Percentiles rank a stretch among this genome's conserved stretches.
These are phyloP conservation scores for Ceriagrion tenellum DNA, from an alignment of 2,888 invertebrate species.

Conservation along the genomic window DNA sequence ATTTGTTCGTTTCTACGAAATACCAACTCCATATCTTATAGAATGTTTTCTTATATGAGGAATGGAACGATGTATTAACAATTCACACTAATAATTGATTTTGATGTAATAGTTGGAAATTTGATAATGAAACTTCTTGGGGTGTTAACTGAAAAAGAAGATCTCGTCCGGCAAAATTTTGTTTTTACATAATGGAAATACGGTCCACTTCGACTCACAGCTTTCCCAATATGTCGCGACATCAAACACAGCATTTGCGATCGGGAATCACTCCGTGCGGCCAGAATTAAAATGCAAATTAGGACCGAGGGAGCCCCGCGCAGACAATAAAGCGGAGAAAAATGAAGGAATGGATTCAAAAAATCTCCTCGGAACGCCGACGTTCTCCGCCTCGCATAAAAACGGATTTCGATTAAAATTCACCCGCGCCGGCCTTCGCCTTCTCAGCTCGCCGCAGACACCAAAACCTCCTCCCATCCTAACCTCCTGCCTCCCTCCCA, in stretches of 20 bases:
- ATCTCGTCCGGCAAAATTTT: too few relatives aligned
- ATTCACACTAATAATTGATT: too few relatives aligned
- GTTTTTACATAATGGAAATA: too few relatives aligned
- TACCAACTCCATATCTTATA: too few relatives aligned
- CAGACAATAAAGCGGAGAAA: neutral
- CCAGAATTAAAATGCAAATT: constrained; percentile 16
- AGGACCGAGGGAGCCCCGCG: neutral
- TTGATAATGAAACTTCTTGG: too few relatives aligned
- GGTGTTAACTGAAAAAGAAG: too few relatives aligned
- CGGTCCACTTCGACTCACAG: too few relatives aligned
- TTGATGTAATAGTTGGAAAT: too few relatives aligned
- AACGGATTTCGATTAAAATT: constrained; percentile 35
- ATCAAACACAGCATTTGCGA: neutral
- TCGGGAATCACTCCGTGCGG: neutral
- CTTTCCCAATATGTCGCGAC: neutral
- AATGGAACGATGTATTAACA: too few relatives aligned
- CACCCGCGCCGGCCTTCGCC: neutral
- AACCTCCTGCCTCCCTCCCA: too few relatives aligned
- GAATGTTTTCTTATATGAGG: too few relatives aligned
- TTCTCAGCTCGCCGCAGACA: neutral
- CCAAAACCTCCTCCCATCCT: neutral
- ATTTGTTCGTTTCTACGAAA: too few relatives aligned
- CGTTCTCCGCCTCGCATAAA: neutral
- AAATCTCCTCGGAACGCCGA: neutral
- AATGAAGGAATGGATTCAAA: neutral